Percentiles rank a stretch among this genome's conserved stretches.
Conservation (phyloP, 2,113 vertebrate species). For the Panthera tigris region DNA sequence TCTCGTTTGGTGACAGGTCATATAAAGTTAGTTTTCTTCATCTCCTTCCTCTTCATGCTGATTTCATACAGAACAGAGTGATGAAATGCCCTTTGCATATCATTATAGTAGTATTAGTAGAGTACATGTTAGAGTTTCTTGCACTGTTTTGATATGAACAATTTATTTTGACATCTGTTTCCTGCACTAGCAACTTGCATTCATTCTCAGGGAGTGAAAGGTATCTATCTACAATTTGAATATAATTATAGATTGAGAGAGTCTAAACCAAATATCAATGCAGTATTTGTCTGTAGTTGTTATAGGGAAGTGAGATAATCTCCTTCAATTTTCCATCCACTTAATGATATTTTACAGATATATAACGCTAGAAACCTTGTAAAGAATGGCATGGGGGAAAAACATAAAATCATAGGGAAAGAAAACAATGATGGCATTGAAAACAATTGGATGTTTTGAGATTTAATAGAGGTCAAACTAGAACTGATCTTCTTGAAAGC, state of each 20-base stretch:
- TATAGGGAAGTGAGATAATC: neutral
- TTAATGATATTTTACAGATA: neutral
- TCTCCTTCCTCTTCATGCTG: neutral
- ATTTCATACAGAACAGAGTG: neutral
- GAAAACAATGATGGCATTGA: neutral
- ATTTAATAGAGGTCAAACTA: conserved; percentile 36
- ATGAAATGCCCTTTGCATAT: neutral
- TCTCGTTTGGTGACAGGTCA: neutral
- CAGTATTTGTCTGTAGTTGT: neutral
- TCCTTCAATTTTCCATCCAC: neutral
- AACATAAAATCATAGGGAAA: neutral
- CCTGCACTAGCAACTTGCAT: neutral
- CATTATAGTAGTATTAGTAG: neutral
- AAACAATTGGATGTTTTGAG: neutral
- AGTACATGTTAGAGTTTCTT: neutral
- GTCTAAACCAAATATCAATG: neutral
- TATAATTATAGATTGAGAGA: neutral
- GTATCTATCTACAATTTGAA: neutral
- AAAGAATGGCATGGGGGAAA: neutral
- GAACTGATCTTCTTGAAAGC: neutral
- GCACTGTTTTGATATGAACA: neutral
- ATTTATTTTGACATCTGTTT: neutral
- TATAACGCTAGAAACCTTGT: neutral
- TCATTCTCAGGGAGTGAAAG: neutral
- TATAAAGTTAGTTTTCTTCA: neutral